Evolutionary conservation across 2,797 vertebrate genomes (phyloP).

Genomic region (Typhlichthys subterraneus): DNA sequence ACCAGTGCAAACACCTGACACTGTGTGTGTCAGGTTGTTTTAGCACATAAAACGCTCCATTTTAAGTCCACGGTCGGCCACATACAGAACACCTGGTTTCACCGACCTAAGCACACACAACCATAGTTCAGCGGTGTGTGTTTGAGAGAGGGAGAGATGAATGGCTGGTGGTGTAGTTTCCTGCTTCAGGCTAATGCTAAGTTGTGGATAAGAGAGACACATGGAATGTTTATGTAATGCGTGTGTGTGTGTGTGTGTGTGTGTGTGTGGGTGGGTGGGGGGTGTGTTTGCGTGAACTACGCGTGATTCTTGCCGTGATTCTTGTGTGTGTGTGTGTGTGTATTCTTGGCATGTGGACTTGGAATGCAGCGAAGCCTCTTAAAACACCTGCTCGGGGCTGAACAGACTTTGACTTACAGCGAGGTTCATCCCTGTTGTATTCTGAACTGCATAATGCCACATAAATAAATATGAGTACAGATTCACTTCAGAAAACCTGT

Average conservation of each 20-base stretch:
- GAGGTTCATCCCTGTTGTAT: neutral
- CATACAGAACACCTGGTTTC: too few species aligned
- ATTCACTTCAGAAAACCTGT: constrained; percentile 11
- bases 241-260: constrained; percentile 7
- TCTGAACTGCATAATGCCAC: neutral
- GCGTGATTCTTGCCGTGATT: neutral
- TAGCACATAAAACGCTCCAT: too few species aligned
- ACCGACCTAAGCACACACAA: too few species aligned
- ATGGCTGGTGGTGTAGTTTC: constrained; percentile 30
- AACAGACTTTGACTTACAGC: constrained; percentile 13
- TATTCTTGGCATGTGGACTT: constrained; percentile 22
- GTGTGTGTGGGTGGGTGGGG: constrained; percentile 11
- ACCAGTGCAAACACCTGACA: too few species aligned
- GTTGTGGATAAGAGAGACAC: constrained; percentile 32
- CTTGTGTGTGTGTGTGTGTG: neutral
- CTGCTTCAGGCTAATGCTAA: constrained; percentile 32
- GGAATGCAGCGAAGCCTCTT: constrained; percentile 23
- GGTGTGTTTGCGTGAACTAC: neutral
- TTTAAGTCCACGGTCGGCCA: too few species aligned
- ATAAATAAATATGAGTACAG: constrained; percentile 7
- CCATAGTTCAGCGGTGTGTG: too few species aligned
- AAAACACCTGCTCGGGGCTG: constrained; percentile 37
- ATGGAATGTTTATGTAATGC: constrained; percentile 46
- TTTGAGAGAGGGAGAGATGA: constrained; percentile 7
- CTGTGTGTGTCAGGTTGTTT: too few species aligned